Evolutionary conservation across 2,113 vertebrate genomes (phyloP).

Genomic region (Mungos mungo): DNA sequence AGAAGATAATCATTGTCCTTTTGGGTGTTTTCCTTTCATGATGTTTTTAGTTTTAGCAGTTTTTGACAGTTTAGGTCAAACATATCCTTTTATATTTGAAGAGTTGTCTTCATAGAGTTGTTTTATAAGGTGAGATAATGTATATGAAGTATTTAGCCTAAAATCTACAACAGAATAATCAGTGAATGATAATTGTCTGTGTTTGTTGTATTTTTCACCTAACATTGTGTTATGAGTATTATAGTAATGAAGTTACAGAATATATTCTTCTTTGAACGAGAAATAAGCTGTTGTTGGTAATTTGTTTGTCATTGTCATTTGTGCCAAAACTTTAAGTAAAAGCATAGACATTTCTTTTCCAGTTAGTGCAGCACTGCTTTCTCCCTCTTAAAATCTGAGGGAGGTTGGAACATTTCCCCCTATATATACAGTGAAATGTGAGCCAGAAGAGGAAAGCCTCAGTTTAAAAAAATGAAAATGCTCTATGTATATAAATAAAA

Average conservation of each 20-base stretch:
- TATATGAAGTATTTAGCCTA: background rate
- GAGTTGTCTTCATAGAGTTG: background rate
- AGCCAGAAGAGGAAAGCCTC: background rate
- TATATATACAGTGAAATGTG: background rate
- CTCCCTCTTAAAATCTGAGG: background rate
- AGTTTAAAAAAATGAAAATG: background rate
- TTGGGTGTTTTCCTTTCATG: background rate
- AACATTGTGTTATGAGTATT: background rate
- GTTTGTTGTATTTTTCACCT: background rate
- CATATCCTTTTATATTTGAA: background rate
- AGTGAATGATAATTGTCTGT: background rate
- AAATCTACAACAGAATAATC: background rate
- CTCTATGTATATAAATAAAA: background rate
- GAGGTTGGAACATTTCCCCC: background rate
- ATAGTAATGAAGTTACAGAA: background rate
- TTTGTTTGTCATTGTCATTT: background rate
- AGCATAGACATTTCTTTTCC: background rate
- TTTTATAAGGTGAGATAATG: background rate
- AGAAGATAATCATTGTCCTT: conserved; percentile 13
- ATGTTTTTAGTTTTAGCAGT: background rate
- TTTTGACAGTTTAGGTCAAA: background rate
- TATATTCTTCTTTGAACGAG: background rate
- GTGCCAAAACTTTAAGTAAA: background rate
- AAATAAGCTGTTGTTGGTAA: background rate
- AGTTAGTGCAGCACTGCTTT: background rate